These are phyloP conservation scores for Brachionus rubens DNA, from an alignment of 1,140 invertebrate genomes.

Conservation along the genomic window DNA sequence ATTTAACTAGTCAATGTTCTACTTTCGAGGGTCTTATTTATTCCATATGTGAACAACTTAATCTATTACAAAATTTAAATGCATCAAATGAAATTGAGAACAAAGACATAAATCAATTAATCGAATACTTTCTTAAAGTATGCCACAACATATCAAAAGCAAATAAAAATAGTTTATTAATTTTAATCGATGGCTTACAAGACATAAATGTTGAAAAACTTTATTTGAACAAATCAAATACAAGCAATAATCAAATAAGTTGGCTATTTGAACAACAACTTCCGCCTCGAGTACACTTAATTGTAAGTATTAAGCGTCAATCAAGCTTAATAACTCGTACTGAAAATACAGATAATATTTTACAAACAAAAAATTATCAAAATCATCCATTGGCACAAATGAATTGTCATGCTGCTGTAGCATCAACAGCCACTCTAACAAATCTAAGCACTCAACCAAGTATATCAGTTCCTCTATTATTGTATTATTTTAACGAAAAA, in stretches of 20 bases:
- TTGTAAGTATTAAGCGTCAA: slow-evolving; percentile 33
- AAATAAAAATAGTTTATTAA: background rate
- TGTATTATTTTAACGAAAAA: slow-evolving; percentile 37
- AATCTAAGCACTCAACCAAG: background rate
- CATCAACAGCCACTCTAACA: background rate
- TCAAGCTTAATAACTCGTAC: background rate
- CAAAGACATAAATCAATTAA: slow-evolving; percentile 2
- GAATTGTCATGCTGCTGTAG: background rate
- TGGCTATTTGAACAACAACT: slow-evolving; percentile 28
- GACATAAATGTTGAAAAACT: slow-evolving; percentile 1
- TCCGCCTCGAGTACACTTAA: slow-evolving; percentile 24
- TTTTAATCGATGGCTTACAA: background rate
- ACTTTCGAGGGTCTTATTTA: slow-evolving; percentile 35
- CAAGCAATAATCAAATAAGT: slow-evolving; percentile 29
- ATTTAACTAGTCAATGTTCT: slow-evolving; percentile 36
- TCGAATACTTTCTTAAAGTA: slow-evolving; percentile 24
- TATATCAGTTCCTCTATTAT: slow-evolving; percentile 13
- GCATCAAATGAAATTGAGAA: slow-evolving; percentile 21
- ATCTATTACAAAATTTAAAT: background rate
- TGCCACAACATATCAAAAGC: background rate
- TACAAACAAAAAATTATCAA: background rate
- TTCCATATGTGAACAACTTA: slow-evolving; percentile 24
- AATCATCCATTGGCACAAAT: slow-evolving; percentile 14
- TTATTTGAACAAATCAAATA: background rate
- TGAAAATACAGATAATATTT: background rate